These are phyloP conservation scores for Oncorhynchus kisutch DNA, from an alignment of 2,113 vertebrate species.

Conservation along the genomic window DNA sequence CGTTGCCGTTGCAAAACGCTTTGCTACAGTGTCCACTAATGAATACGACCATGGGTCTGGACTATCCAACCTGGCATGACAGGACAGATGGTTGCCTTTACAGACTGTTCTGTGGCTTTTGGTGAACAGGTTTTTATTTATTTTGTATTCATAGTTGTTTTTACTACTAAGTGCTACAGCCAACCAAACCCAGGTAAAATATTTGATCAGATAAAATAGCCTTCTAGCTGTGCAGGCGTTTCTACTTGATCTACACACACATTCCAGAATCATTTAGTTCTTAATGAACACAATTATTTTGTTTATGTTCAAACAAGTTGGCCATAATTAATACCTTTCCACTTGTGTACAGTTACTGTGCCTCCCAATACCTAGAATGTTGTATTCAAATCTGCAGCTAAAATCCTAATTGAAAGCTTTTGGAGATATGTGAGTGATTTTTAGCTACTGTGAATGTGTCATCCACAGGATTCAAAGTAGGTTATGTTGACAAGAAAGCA, in stretches of 20 bases:
- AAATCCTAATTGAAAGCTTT: not conserved
- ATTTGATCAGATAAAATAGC: not conserved
- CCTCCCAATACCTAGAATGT: not conserved
- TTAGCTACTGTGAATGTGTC: not conserved
- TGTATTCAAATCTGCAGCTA: too few species aligned
- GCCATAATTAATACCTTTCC: not conserved
- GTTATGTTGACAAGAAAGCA: not conserved
- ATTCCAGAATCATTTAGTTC: not conserved
- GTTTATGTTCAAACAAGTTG: not conserved
- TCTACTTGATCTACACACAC: not conserved
- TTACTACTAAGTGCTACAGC: not conserved
- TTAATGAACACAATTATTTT: too few species aligned
- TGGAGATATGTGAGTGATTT: not conserved
- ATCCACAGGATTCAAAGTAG: constrained; percentile 1
- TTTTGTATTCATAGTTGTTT: constrained; percentile 13
- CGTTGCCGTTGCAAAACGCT: too few species aligned
- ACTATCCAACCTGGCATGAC: not conserved
- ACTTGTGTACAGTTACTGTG: not conserved
- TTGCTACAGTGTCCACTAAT: too few species aligned
- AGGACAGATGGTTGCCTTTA: constrained; percentile 9
- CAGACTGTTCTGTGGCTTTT: constrained; percentile 9
- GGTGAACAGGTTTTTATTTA: constrained; percentile 27
- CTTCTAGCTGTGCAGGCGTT: not conserved
- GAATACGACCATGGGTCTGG: not conserved
- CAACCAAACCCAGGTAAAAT: constrained; percentile 5